Conservation (phyloP, 1,140 invertebrate species). For the Cydia amplana region DNA sequence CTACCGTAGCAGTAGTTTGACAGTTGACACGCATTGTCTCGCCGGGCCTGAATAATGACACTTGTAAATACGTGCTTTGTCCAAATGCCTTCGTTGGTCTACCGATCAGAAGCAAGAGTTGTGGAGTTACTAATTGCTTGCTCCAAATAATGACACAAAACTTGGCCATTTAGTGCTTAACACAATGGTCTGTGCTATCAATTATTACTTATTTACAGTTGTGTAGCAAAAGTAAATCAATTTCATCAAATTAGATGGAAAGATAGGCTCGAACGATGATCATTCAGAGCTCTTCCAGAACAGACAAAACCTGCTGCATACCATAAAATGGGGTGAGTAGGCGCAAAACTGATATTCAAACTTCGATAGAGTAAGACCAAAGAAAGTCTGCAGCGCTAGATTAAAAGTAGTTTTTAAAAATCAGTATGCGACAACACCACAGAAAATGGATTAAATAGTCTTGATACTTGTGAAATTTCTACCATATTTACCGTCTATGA, state of each 20-base stretch:
- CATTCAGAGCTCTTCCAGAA: no score
- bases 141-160: slow-evolving; percentile 3
- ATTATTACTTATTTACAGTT: neutral
- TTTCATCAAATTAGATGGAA: neutral
- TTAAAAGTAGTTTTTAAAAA: no score
- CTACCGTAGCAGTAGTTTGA: slow-evolving; percentile 31
- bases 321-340: no score
- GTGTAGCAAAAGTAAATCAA: neutral
- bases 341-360: no score
- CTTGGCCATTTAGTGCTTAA: neutral
- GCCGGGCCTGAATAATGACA: slow-evolving; percentile 24
- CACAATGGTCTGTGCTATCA: neutral
- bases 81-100: slow-evolving; percentile 6
- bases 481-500: no score
- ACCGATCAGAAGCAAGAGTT: neutral
- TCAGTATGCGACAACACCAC: no score
- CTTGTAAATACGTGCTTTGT: slow-evolving; percentile 31
- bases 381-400: no score
- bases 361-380: no score
- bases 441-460: no score
- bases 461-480: no score
- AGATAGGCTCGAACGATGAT: no score
- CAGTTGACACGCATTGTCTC: slow-evolving; percentile 17
- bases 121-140: slow-evolving; percentile 7
- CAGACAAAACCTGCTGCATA: no score